phyloP scores from a whole-genome alignment of 2,113 vertebrate genomes.

The Ailuropoda melanoleuca region DNA sequence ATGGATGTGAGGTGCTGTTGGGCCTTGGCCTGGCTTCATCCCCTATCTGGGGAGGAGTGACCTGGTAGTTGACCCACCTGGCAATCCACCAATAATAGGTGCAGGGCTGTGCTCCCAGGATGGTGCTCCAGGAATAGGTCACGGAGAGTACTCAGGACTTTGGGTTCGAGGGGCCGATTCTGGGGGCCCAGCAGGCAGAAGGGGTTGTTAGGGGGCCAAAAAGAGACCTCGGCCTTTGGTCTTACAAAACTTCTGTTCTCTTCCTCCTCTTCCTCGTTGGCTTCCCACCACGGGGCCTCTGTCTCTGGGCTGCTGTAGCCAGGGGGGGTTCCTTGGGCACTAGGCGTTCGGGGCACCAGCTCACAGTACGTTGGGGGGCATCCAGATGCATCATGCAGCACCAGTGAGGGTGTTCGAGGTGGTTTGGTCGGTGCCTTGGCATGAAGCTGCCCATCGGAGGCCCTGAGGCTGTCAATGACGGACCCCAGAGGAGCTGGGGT shows the following conservation, averaged over 20 bases:
- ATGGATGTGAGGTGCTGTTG: not conserved
- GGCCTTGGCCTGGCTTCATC: not conserved
- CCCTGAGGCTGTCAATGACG: slow-evolving; percentile 80
- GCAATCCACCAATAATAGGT: slow-evolving; percentile 91
- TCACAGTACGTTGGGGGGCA: slow-evolving; percentile 82
- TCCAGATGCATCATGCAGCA: slow-evolving; percentile 78
- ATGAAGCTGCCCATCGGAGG: slow-evolving; percentile 92
- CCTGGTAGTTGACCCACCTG: slow-evolving; percentile 82
- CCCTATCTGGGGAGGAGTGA: not conserved
- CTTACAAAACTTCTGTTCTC: slow-evolving; percentile 79
- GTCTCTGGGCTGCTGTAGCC: not conserved
- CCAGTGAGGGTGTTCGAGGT: slow-evolving; percentile 82
- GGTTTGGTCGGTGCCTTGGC: slow-evolving; percentile 89
- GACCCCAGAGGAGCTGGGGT: slow-evolving; percentile 52
- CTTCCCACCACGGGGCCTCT: slow-evolving; percentile 56
- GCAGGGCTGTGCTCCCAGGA: slow-evolving; percentile 83
- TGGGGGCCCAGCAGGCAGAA: slow-evolving; percentile 88
- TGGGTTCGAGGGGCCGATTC: slow-evolving; percentile 90
- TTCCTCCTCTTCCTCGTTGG: slow-evolving; percentile 17
- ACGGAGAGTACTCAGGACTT: slow-evolving; percentile 84
- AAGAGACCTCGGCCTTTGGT: slow-evolving; percentile 84
- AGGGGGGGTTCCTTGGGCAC: not conserved
- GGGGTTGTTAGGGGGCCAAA: slow-evolving; percentile 84
- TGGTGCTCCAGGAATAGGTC: slow-evolving; percentile 86
- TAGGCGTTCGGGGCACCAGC: slow-evolving; percentile 82